A percentile compares a stretch with the other conserved stretches of the same genome.
These are phyloP conservation scores for Cricetomys ansorgei DNA, from an alignment of 2,113 vertebrate genomes.

Conservation along the genomic window DNA sequence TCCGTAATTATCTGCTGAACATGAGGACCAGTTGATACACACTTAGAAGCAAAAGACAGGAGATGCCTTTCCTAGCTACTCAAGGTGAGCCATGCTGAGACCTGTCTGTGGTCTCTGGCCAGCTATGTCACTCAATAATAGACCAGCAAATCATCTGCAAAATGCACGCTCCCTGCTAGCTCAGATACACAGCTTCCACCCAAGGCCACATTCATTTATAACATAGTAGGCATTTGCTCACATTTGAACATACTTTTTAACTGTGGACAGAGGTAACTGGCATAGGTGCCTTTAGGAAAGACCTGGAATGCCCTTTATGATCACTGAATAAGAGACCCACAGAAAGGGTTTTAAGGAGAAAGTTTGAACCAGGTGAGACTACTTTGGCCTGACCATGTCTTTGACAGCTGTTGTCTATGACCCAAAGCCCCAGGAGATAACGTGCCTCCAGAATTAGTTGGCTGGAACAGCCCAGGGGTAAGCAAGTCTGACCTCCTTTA, in stretches of 20 bases:
- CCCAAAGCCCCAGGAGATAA: background rate
- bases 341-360: conserved; percentile 24
- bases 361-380: background rate
- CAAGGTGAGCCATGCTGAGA: background rate
- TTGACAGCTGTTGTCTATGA: conserved; percentile 6
- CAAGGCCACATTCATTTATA: conserved; percentile 14
- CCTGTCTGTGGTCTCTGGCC: background rate
- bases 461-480: background rate
- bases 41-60: background rate
- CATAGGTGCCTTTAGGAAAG: background rate
- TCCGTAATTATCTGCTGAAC: conserved; percentile 28
- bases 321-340: conserved; percentile 28
- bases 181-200: background rate
- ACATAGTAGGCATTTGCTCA: conserved; percentile 31
- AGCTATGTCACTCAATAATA: background rate
- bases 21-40: background rate
- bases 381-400: background rate
- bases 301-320: background rate
- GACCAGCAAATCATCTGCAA: background rate
- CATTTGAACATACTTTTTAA: background rate
- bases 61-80: background rate
- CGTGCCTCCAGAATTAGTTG: background rate
- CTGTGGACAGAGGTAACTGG: background rate
- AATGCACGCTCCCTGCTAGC: background rate
- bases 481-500: conserved; percentile 43